phyloP scores from a whole-genome alignment of 2,888 invertebrate species.

The Octodonta nipae region DNA sequence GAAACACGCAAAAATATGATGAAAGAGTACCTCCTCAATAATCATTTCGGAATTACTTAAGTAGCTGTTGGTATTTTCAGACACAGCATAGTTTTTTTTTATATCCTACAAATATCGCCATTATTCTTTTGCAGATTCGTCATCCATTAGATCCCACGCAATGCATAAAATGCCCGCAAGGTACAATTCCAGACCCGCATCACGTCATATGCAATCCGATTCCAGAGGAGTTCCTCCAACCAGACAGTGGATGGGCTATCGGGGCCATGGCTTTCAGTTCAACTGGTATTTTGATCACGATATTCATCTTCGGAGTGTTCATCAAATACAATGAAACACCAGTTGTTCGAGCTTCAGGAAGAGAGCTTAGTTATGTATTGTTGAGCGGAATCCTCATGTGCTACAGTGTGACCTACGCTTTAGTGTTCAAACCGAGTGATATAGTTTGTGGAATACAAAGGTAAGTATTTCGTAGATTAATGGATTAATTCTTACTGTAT shows the following conservation, averaged over 20 bases:
- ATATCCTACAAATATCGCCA: too few relatives aligned
- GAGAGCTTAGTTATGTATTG: conserved; percentile 80
- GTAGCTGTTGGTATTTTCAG: too few relatives aligned
- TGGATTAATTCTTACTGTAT: too few relatives aligned
- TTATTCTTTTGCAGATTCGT: conserved; percentile 48
- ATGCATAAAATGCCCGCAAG: conserved; percentile 69
- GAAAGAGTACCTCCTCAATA: too few relatives aligned
- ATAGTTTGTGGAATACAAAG: conserved; percentile 82
- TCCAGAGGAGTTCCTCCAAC: conserved; percentile 67
- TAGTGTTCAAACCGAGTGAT: conserved; percentile 76
- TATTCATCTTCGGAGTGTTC: conserved; percentile 47
- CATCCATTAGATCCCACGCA: conserved; percentile 69
- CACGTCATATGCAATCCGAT: conserved; percentile 63
- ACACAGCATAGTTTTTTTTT: too few relatives aligned
- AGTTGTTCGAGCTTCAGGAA: conserved; percentile 89
- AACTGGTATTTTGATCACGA: conserved; percentile 55
- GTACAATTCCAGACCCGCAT: conserved; percentile 66
- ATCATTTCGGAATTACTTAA: too few relatives aligned
- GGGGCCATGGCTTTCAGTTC: conserved; percentile 84
- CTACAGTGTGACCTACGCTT: conserved; percentile 82
- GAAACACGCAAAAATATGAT: too few relatives aligned
- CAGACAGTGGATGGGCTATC: conserved; percentile 81
- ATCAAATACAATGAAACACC: conserved; percentile 74
- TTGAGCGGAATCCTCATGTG: conserved; percentile 81
- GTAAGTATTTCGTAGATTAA: conserved; percentile 35